Evolutionary conservation across 2,113 vertebrate genomes (phyloP).

Genomic region (Narcine bancroftii): DNA sequence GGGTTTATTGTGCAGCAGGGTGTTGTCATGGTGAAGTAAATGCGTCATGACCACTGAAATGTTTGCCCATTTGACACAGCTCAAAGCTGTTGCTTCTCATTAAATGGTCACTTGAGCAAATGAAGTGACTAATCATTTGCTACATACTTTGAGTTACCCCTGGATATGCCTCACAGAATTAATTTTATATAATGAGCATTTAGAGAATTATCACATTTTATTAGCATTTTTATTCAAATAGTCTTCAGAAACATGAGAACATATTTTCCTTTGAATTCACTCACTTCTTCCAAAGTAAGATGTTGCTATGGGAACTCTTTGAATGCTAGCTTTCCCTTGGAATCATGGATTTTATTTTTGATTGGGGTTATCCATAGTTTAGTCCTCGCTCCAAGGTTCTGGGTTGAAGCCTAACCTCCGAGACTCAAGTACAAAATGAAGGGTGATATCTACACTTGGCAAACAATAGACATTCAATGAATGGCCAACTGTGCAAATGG

Average conservation of each 20-base stretch:
- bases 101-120: slow-evolving; percentile 6
- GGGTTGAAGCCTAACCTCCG: no score
- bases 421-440: no score
- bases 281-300: no score
- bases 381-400: no score
- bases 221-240: neutral
- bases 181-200: neutral
- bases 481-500: neutral
- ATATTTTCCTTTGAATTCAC: neutral
- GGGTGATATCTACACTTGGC: no score
- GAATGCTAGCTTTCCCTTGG: no score
- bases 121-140: neutral
- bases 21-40: neutral
- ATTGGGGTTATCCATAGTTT: no score
- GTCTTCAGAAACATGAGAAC: neutral
- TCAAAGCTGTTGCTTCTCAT: slow-evolving; percentile 5
- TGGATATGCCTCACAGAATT: neutral
- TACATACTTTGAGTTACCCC: neutral
- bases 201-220: neutral
- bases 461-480: no score
- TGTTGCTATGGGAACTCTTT: no score
- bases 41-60: slow-evolving; percentile 18
- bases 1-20: neutral
- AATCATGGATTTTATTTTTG: no score
- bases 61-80: neutral